phyloP scores from a whole-genome alignment of 1,140 invertebrate genomes.

The Pseudachorutes palmiensis region DNA sequence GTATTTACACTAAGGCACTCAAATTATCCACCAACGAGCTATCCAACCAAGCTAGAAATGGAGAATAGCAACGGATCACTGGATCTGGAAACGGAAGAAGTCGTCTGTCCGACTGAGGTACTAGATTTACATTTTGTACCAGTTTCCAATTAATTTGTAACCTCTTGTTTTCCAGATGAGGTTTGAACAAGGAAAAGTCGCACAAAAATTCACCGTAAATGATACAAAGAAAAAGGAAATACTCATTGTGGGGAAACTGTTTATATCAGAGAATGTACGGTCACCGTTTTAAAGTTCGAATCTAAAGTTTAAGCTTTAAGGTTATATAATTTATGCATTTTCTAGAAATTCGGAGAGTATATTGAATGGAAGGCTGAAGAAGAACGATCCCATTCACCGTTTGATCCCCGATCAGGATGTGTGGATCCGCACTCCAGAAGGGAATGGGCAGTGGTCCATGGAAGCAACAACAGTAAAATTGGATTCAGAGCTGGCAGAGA shows the following conservation, averaged over 20 bases:
- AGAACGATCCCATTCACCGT: constrained; percentile 44
- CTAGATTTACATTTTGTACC: neutral
- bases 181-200: constrained; percentile 36
- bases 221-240: constrained; percentile 24
- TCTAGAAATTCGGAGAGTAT: constrained; percentile 48
- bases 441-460: constrained; percentile 18
- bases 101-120: constrained; percentile 18
- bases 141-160: neutral
- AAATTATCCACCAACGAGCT: no score
- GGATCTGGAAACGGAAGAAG: constrained; percentile 9
- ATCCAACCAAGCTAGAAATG: no score
- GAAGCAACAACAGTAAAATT: constrained; percentile 18
- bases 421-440: neutral
- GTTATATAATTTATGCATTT: constrained; percentile 3
- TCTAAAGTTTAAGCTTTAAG: no score
- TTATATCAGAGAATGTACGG: constrained; percentile 37
- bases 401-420: neutral
- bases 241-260: constrained; percentile 32
- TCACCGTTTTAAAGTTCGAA: no score
- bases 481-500: constrained; percentile 28
- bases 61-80: neutral
- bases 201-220: constrained; percentile 31
- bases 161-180: constrained; percentile 26
- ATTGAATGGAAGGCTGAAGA: constrained; percentile 73
- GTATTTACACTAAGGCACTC: no score